Conservation (phyloP, 2,797 vertebrate species). For the Cuculus canorus region DNA sequence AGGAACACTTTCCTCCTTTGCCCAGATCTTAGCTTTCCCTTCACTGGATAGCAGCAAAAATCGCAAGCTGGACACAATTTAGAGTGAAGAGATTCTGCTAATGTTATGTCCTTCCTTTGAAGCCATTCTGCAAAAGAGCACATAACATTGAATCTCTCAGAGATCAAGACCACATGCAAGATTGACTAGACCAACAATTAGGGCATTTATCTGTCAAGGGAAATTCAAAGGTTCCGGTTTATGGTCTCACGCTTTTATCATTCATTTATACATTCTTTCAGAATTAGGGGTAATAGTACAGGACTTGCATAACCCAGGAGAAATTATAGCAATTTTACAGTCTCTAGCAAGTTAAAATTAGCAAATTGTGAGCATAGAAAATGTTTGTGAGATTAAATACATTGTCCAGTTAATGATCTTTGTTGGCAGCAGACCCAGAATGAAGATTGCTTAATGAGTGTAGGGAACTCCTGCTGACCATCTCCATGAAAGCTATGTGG, state of each 20-base stretch:
- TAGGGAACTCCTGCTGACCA: background rate
- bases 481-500: background rate
- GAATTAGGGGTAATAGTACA: background rate
- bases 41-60: background rate
- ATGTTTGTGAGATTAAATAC: conserved; percentile 23
- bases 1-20: background rate
- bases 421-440: conserved; percentile 6
- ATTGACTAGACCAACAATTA: background rate
- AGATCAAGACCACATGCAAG: background rate
- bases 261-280: background rate
- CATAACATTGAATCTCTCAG: background rate
- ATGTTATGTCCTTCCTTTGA: background rate
- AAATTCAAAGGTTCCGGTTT: background rate
- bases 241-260: background rate
- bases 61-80: background rate
- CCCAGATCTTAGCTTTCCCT: background rate
- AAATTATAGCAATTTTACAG: background rate
- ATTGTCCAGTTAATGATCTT: conserved; percentile 9
- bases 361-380: background rate
- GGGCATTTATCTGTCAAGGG: background rate
- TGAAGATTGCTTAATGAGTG: background rate
- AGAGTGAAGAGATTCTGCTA: background rate
- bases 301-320: background rate
- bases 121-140: background rate
- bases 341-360: background rate